Percentiles rank a stretch among this genome's conserved stretches.
These are phyloP conservation scores for Drosophila ananassae DNA, from an alignment of 1,140 invertebrate species.

Conservation along the genomic window DNA sequence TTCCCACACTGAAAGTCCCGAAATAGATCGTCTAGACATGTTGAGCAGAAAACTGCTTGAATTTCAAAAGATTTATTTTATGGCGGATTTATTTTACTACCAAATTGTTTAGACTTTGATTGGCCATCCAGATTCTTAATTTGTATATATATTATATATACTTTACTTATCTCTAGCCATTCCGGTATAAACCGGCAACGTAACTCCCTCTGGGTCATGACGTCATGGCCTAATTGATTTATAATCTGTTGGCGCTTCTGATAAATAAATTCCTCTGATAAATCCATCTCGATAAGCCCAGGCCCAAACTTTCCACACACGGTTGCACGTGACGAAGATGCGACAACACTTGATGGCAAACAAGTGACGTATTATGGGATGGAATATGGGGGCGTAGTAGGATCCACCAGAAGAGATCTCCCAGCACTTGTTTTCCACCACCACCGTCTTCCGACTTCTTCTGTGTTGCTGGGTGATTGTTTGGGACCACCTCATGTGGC, in stretches of 20 bases:
- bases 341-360: slow-evolving; percentile 39
- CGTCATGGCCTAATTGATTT: slow-evolving; percentile 59
- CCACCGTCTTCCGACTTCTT: slow-evolving; percentile 10
- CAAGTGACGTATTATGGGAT: slow-evolving; percentile 37
- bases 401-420: not conserved
- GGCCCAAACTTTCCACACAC: slow-evolving; percentile 58
- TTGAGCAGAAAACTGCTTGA: slow-evolving; percentile 20
- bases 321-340: slow-evolving; percentile 47
- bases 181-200: not conserved
- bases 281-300: slow-evolving; percentile 19
- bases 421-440: not conserved
- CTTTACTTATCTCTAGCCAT: slow-evolving; percentile 10
- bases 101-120: slow-evolving; percentile 22
- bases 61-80: slow-evolving; percentile 34
- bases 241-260: slow-evolving; percentile 56
- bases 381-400: not conserved
- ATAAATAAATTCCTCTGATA: slow-evolving; percentile 49
- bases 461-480: slow-evolving; percentile 40
- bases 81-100: slow-evolving; percentile 38
- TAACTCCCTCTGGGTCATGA: slow-evolving; percentile 18
- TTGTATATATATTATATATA: slow-evolving; percentile 4
- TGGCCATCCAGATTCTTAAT: slow-evolving; percentile 8
- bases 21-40: slow-evolving; percentile 45
- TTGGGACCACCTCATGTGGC: slow-evolving; percentile 69
- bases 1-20: slow-evolving; percentile 23